phyloP scores from a whole-genome alignment of 2,888 invertebrate genomes.

The Pemphredon lugubris region DNA sequence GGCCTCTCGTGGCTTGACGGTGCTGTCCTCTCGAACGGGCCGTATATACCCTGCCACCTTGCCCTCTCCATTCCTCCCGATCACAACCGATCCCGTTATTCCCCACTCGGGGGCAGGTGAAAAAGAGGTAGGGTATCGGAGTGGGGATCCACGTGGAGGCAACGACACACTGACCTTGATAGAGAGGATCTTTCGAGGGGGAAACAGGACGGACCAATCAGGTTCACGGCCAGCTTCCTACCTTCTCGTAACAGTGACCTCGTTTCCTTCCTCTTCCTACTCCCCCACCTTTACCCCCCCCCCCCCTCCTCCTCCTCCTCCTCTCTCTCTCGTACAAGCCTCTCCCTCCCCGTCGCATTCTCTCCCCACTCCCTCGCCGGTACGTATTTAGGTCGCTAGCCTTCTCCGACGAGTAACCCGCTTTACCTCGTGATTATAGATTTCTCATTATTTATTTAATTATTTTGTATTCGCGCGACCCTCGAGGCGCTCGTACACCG shows the following conservation, averaged over 20 bases:
- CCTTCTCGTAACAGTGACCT: constrained; percentile 64
- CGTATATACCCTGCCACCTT: constrained; percentile 53
- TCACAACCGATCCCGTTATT: constrained; percentile 75
- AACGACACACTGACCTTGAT: constrained; percentile 79
- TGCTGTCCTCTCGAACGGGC: constrained; percentile 57
- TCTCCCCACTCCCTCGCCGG: constrained; percentile 56
- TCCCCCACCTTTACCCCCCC: constrained; percentile 55
- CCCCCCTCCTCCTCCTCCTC: constrained; percentile 37
- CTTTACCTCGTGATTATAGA: constrained; percentile 41
- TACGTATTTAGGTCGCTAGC: constrained; percentile 74
- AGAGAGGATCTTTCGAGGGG: constrained; percentile 46
- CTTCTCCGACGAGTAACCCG: constrained; percentile 58
- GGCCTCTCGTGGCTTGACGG: constrained; percentile 38
- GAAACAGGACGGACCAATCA: constrained; percentile 61
- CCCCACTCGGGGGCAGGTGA: constrained; percentile 24
- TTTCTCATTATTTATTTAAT: constrained; percentile 58
- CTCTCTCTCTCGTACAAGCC: constrained; percentile 52
- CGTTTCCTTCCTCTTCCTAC: constrained; percentile 67
- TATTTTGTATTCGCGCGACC: constrained; percentile 32
- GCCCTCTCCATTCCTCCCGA: constrained; percentile 41
- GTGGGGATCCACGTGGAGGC: constrained; percentile 66
- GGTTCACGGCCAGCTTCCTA: constrained; percentile 47
- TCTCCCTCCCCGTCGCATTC: constrained; percentile 51
- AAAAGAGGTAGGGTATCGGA: constrained; percentile 27
- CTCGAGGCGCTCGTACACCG: no score